These are phyloP conservation scores for Alligator sinensis DNA, from an alignment of 2,113 vertebrate species.

Conservation along the genomic window DNA sequence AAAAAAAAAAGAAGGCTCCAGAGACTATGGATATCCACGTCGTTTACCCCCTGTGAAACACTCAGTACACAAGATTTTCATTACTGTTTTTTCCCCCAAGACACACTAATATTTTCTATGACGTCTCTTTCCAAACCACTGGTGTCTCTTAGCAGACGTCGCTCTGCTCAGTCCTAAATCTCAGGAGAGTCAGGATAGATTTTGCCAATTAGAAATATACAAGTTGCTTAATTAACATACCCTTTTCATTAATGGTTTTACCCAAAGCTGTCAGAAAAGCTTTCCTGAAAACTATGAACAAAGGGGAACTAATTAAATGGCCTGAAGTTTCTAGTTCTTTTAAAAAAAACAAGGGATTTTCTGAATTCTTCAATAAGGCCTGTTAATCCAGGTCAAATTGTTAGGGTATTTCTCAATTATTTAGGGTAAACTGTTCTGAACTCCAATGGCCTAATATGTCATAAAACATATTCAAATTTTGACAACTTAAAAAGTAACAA, in stretches of 20 bases:
- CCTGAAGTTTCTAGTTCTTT: conserved; percentile 50
- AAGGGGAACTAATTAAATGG: conserved; percentile 69
- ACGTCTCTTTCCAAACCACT: conserved; percentile 58
- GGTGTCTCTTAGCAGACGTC: conserved; percentile 50
- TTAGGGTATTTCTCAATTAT: background rate
- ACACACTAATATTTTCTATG: conserved; percentile 55
- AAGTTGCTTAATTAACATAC: conserved; percentile 72
- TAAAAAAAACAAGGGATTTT: conserved; percentile 22
- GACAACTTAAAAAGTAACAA: background rate
- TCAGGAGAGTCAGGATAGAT: conserved; percentile 49
- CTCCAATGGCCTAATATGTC: background rate
- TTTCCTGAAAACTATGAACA: conserved; percentile 40
- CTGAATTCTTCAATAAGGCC: background rate
- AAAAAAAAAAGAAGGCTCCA: background rate
- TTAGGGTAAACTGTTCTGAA: background rate
- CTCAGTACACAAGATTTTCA: background rate
- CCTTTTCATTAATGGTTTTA: conserved; percentile 55
- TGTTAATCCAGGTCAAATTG: background rate
- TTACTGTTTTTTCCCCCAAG: conserved; percentile 19
- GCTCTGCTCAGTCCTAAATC: conserved; percentile 54
- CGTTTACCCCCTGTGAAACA: background rate
- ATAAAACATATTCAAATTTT: background rate
- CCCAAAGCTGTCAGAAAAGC: conserved; percentile 37
- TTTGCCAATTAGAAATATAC: conserved; percentile 76
- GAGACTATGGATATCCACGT: background rate